Evolutionary conservation across 2,797 vertebrate genomes (phyloP).

Genomic region (Thunnus albacares): DNA sequence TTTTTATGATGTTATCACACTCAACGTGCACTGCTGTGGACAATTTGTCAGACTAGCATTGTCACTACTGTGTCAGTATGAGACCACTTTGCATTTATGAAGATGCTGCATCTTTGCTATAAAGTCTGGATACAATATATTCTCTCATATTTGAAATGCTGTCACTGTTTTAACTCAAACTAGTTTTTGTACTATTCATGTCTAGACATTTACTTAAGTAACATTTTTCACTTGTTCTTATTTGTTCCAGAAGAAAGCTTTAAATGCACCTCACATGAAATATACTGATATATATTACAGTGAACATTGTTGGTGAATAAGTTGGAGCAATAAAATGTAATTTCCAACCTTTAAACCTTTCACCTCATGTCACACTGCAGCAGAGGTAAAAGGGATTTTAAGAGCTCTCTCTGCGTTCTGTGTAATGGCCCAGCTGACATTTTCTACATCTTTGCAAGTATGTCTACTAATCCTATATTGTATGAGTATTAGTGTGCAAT

Average conservation of each 20-base stretch:
- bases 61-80: slow-evolving; percentile 17
- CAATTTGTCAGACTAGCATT: slow-evolving; percentile 45
- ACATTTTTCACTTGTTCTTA: slow-evolving; percentile 4
- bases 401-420: slow-evolving; percentile 12
- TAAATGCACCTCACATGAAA: slow-evolving; percentile 1
- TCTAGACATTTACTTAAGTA: slow-evolving; percentile 35
- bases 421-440: neutral
- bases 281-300: neutral
- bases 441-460: no score
- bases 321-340: slow-evolving; percentile 12
- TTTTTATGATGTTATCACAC: slow-evolving; percentile 57
- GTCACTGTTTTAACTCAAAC: neutral
- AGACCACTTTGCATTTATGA: neutral
- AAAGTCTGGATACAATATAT: slow-evolving; percentile 1
- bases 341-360: slow-evolving; percentile 49
- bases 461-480: no score
- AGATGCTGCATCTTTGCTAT: slow-evolving; percentile 27
- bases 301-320: neutral
- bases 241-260: slow-evolving; percentile 15
- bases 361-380: neutral
- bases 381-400: slow-evolving; percentile 27
- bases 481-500: no score
- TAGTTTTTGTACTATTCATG: neutral
- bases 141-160: neutral
- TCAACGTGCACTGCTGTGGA: slow-evolving; percentile 49